Percentiles rank a stretch among this genome's conserved stretches.
phyloP scores from a whole-genome alignment of 2,888 invertebrate genomes.

The Timema podura region DNA sequence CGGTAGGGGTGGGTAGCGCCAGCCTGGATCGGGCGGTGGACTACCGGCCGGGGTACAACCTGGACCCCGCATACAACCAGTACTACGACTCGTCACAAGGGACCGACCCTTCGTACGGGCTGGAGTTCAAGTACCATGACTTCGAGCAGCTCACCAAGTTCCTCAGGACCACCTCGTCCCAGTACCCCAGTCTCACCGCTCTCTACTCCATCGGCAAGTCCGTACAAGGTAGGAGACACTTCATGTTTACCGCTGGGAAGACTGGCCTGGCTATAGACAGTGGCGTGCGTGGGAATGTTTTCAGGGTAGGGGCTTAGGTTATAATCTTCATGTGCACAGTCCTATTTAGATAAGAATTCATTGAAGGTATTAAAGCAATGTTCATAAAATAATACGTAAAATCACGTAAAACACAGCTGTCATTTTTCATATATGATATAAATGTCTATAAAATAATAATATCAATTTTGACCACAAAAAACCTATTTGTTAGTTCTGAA shows the following conservation, averaged over 20 bases:
- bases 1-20: constrained; percentile 3
- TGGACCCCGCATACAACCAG: constrained; percentile 24
- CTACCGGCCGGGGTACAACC: constrained; percentile 25
- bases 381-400: background rate
- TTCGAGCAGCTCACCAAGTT: constrained; percentile 80
- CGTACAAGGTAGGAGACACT: constrained; percentile 69
- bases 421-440: too few species aligned
- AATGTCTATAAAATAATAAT: too few species aligned
- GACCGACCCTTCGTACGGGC: constrained; percentile 34
- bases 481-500: too few species aligned
- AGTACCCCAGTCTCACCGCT: constrained; percentile 81
- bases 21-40: constrained; percentile 21
- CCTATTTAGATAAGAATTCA: background rate
- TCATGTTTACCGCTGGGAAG: background rate
- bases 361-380: background rate
- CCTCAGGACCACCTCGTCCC: constrained; percentile 71
- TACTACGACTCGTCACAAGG: constrained; percentile 11
- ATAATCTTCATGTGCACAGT: background rate
- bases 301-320: constrained; percentile 1
- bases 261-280: background rate
- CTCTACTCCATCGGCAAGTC: constrained; percentile 92
- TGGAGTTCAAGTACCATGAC: constrained; percentile 85
- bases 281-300: background rate
- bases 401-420: too few species aligned
- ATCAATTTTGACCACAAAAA: too few species aligned